These are phyloP conservation scores for Hoplostethus mediterraneus DNA, from an alignment of 2,797 vertebrate genomes.

Conservation along the genomic window DNA sequence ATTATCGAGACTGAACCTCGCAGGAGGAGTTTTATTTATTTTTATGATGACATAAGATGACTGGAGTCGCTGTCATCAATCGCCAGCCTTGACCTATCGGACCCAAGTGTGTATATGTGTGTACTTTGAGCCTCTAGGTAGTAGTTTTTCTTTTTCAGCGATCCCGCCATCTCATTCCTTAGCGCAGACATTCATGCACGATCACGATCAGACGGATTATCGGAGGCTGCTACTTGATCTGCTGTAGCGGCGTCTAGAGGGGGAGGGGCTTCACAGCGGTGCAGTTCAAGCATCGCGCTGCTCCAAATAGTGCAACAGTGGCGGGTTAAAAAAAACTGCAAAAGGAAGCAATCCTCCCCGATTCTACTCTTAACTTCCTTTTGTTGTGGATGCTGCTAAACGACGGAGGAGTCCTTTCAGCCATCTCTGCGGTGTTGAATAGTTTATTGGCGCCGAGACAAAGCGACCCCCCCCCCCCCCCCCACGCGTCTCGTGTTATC, in stretches of 20 bases:
- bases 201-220: no score
- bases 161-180: no score
- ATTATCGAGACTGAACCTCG: conserved; percentile 31
- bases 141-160: no score
- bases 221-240: no score
- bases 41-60: conserved; percentile 45
- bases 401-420: conserved; percentile 39
- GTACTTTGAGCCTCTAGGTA: no score
- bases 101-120: neutral
- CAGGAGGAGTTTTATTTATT: conserved; percentile 38
- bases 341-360: conserved; percentile 21
- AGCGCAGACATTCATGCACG: no score
- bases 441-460: conserved; percentile 49
- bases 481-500: conserved; percentile 43
- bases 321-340: conserved; percentile 20
- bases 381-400: conserved; percentile 54
- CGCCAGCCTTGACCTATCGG: conserved; percentile 7
- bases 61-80: conserved; percentile 8
- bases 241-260: no score
- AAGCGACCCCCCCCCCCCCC: conserved; percentile 51
- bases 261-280: neutral
- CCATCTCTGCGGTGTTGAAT: conserved; percentile 43
- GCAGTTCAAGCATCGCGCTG: neutral
- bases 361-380: conserved; percentile 22
- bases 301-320: conserved; percentile 23